Evolutionary conservation across 1,140 invertebrate genomes (phyloP).

Genomic region (Drosophila asahinai): DNA sequence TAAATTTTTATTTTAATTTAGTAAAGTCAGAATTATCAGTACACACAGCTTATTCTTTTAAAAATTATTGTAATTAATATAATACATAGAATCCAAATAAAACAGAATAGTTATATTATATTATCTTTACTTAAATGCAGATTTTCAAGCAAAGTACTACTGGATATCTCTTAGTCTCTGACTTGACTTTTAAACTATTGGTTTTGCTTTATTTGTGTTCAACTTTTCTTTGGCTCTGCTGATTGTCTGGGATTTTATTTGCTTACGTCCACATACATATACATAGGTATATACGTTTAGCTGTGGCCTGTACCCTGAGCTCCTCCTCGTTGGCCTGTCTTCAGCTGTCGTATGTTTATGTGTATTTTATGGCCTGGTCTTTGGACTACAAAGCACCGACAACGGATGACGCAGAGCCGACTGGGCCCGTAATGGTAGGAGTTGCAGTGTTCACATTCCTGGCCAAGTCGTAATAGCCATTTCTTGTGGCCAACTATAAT

Average conservation of each 20-base stretch:
- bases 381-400: conserved; percentile 23
- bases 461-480: conserved; percentile 9
- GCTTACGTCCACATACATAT: neutral
- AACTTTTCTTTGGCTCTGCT: conserved; percentile 26
- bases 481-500: conserved; percentile 11
- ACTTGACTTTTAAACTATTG: neutral
- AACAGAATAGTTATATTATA: too few species aligned
- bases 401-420: conserved; percentile 35
- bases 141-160: neutral
- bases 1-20: too few species aligned
- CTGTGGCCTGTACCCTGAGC: conserved; percentile 4
- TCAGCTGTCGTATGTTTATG: conserved; percentile 30
- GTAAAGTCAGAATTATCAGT: too few species aligned
- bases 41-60: too few species aligned
- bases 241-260: conserved; percentile 9
- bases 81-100: too few species aligned
- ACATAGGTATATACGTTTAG: neutral
- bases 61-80: too few species aligned
- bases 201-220: conserved; percentile 5
- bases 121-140: too few species aligned
- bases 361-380: conserved; percentile 41
- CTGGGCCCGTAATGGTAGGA: conserved; percentile 15
- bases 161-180: neutral
- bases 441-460: conserved; percentile 33
- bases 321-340: conserved; percentile 24